Base-by-base conservation (phyloP, 2,113 vertebrate species). In the Ibidorhyncha struthersii region DNA sequence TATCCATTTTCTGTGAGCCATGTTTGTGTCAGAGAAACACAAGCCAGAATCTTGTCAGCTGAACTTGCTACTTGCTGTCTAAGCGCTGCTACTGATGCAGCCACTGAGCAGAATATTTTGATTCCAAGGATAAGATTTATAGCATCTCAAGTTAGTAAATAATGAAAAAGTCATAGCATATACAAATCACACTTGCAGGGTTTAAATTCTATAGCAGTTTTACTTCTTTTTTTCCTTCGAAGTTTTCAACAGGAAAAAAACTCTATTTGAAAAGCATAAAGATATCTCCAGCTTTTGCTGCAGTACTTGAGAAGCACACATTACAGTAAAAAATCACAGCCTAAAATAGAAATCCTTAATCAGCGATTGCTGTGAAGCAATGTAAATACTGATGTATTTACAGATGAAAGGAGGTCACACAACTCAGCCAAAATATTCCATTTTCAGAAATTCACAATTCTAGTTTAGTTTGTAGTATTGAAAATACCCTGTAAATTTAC, bases 311-410 rank as follows among this genome's bases (percentile, higher is more conserved):
- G 27, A 93, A 96, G 92, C 53, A 78, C 8, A 50, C 3, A 58
- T 66, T 81, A 81, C 74, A 62, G 78, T 67, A 69, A 93, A 93
- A 95, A 93, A 58, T 62, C 40, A 63, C 58, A 66, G 63, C 69
- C 67, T 81, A 83, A 96, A 96, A 90, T 47, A 97, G 71, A 89
- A 96, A 90, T 13, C 74, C 95, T 96, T 93, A 77, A 95, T 87
- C 95, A 96, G 85, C 82, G 1, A 70, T 92, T 88, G 88, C 82
- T 91, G 41, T 59, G 59, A 81, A 95, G 82, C 50, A 93, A 92
- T 86, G 79, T 81, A 96, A 90, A 93, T 91, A 78, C 62, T 78
- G 67, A 71, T 74, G 50, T 70, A 97, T 94, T 96, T 93, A 94
- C 74, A 93, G 79, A 89, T 90, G 84, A 92, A 96, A 97, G 30